Percentiles rank a stretch among this genome's conserved stretches.
phyloP scores from a whole-genome alignment of 2,888 invertebrate genomes.

The Meteorus cinctellus region DNA sequence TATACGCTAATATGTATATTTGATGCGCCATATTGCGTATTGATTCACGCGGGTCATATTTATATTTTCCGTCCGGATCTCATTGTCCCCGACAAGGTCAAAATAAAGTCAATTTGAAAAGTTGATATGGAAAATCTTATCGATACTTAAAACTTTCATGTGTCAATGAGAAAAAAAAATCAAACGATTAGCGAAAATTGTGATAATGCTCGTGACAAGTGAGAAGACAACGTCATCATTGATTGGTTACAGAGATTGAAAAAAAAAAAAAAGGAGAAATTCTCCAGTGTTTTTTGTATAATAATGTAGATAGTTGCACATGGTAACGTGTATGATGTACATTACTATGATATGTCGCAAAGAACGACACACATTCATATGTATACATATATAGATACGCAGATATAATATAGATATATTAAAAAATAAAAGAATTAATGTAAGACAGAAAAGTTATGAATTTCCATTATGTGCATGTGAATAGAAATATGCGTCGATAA shows the following conservation, averaged over 20 bases:
- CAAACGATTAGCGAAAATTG: slow-evolving; percentile 61
- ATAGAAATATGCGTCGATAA: slow-evolving; percentile 32
- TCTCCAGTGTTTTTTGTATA: slow-evolving; percentile 65
- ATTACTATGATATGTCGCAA: slow-evolving; percentile 66
- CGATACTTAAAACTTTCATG: slow-evolving; percentile 31
- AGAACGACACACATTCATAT: slow-evolving; percentile 61
- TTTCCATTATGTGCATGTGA: slow-evolving; percentile 57
- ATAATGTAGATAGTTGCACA: slow-evolving; percentile 72
- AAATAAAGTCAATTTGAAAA: slow-evolving; percentile 20
- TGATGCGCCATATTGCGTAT: background rate
- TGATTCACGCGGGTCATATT: background rate
- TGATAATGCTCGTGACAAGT: slow-evolving; percentile 65
- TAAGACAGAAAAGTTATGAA: slow-evolving; percentile 58
- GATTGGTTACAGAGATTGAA: slow-evolving; percentile 17
- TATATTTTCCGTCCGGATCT: slow-evolving; percentile 39
- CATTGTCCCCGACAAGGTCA: slow-evolving; percentile 35
- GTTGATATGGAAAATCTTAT: slow-evolving; percentile 21
- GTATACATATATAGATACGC: slow-evolving; percentile 51
- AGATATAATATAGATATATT: slow-evolving; percentile 49
- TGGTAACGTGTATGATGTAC: slow-evolving; percentile 67
- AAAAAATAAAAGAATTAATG: slow-evolving; percentile 60
- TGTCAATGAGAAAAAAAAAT: slow-evolving; percentile 37
- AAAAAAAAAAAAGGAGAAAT: slow-evolving; percentile 38
- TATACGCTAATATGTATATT: background rate
- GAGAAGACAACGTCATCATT: slow-evolving; percentile 48